phyloP scores from a whole-genome alignment of 2,113 vertebrate genomes.

The Leptobrachium ailaonicum region DNA sequence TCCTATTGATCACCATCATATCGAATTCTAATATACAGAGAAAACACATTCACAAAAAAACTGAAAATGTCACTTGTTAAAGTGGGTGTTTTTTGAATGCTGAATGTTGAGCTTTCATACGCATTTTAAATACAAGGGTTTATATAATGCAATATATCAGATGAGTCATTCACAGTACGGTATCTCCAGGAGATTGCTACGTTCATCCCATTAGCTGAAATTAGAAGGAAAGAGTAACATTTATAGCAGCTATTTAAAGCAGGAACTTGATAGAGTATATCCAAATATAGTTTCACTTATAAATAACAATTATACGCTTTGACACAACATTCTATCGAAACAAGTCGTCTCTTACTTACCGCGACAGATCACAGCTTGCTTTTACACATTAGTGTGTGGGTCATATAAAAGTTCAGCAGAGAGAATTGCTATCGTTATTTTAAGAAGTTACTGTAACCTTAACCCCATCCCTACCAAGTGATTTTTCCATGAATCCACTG shows the following conservation, averaged over 20 bases:
- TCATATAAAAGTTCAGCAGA: no score
- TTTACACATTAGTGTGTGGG: conserved; percentile 8
- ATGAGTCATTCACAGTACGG: not conserved
- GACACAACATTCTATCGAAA: not conserved
- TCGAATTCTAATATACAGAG: no score
- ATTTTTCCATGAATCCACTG: no score
- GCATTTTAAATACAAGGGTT: not conserved
- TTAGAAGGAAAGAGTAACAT: not conserved
- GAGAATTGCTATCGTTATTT: no score
- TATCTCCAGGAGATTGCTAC: not conserved
- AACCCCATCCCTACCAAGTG: no score
- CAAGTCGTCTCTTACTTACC: not conserved
- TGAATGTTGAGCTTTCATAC: not conserved
- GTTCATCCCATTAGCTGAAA: not conserved
- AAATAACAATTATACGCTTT: conserved; percentile 8
- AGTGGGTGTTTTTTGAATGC: not conserved
- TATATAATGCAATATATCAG: not conserved
- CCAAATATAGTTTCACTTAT: not conserved
- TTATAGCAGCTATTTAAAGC: not conserved
- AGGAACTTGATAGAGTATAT: conserved; percentile 9
- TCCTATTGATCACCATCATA: no score
- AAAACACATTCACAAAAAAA: no score
- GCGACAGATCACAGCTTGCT: not conserved
- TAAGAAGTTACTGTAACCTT: no score
- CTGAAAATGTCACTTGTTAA: no score